phyloP scores from a whole-genome alignment of 2,113 vertebrate genomes.

The Polypterus bichir region DNA sequence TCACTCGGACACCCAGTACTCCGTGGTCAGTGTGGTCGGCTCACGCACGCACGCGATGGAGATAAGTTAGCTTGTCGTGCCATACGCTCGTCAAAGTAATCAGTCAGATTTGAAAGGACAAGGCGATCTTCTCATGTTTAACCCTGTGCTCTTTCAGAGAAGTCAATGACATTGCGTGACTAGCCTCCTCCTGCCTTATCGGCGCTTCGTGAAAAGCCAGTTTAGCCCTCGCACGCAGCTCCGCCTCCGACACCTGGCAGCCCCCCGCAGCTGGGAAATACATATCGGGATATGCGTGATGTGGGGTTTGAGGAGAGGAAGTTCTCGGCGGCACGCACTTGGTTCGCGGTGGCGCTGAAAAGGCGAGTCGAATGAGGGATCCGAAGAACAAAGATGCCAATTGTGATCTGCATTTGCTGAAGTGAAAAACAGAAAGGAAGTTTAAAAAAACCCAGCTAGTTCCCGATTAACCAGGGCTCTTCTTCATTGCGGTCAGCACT shows the following conservation, averaged over 20 bases:
- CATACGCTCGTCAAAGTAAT: slow-evolving; percentile 13
- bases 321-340: no score
- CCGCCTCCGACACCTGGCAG: slow-evolving; percentile 4
- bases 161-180: slow-evolving; percentile 20
- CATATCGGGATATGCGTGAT: no score
- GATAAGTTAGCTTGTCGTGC: slow-evolving; percentile 5
- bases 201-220: slow-evolving; percentile 14
- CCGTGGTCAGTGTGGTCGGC: not conserved
- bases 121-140: slow-evolving; percentile 5
- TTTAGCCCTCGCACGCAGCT: not conserved
- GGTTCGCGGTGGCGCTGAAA: no score
- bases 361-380: no score
- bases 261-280: not conserved
- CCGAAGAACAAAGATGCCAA: no score
- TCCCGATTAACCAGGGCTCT: no score
- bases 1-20: not conserved
- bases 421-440: no score
- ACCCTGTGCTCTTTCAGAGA: slow-evolving; percentile 4
- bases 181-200: slow-evolving; percentile 10
- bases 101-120: slow-evolving; percentile 17
- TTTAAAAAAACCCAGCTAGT: no score
- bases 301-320: no score
- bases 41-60: slow-evolving; percentile 22
- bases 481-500: no score
- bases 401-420: no score